phyloP scores from a whole-genome alignment of 2,113 vertebrate species.

The Trogon surrucura region DNA sequence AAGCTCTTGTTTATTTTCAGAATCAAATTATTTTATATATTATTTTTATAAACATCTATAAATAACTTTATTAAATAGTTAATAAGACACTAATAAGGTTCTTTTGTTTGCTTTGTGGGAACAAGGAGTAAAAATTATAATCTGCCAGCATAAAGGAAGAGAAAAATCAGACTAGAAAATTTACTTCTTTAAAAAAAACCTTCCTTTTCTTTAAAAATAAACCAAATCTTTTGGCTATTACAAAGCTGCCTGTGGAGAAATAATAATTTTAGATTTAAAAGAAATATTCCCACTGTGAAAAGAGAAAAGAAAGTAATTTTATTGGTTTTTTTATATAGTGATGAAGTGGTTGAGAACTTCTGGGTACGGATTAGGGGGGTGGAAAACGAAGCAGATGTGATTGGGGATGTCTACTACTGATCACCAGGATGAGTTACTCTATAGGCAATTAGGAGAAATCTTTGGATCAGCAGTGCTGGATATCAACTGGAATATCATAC shows the following conservation, averaged over 20 bases:
- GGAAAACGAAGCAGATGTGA: not conserved
- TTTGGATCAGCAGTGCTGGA: not conserved
- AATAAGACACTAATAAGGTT: not conserved
- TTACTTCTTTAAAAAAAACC: not conserved
- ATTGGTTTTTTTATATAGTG: not conserved
- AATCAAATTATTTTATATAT: not conserved
- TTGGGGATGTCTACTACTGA: not conserved
- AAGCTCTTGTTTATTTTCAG: not conserved
- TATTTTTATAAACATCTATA: not conserved
- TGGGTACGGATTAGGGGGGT: not conserved
- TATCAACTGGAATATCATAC: not conserved
- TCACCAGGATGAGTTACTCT: not conserved
- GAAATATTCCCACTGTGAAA: not conserved
- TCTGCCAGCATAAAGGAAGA: accelerated
- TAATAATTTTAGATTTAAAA: not conserved
- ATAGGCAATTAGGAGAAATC: not conserved
- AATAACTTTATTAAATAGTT: not conserved
- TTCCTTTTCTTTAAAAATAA: not conserved
- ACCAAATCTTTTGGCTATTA: not conserved
- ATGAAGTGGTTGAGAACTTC: not conserved
- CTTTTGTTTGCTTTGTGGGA: not conserved
- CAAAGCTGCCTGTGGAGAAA: not conserved
- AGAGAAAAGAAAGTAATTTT: not conserved
- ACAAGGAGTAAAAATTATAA: not conserved
- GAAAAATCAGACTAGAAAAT: not conserved